phyloP scores from a whole-genome alignment of 2,113 vertebrate species.

The Lontra canadensis region DNA sequence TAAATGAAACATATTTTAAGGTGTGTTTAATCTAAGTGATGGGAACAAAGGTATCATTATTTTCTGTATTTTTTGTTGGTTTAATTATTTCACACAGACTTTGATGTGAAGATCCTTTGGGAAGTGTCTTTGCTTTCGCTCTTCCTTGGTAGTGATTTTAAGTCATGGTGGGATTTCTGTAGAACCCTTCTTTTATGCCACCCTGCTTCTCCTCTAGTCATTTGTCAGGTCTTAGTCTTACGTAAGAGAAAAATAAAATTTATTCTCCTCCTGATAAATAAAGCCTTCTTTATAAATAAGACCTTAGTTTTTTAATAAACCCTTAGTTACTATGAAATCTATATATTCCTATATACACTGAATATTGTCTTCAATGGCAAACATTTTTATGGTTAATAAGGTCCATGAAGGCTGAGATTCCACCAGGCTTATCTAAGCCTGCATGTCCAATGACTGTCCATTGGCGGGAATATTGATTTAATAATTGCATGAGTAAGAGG shows the following conservation, averaged over 20 bases:
- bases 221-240: neutral
- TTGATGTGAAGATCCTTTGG: neutral
- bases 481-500: neutral
- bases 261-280: neutral
- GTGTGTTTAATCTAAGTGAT: neutral
- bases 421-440: neutral
- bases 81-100: neutral
- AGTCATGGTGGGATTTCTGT: neutral
- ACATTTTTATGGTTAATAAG: neutral
- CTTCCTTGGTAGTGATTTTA: neutral
- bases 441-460: neutral
- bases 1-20: neutral
- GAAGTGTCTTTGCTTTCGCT: neutral
- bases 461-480: neutral
- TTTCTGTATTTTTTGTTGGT: neutral
- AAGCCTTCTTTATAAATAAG: no score
- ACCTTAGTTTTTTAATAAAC: no score
- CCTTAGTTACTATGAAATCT: neutral
- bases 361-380: neutral
- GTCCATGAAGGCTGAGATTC: neutral
- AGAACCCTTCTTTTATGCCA: neutral
- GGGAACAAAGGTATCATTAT: neutral
- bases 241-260: neutral
- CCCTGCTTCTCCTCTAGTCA: neutral
- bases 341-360: no score